phyloP scores from a whole-genome alignment of 2,888 invertebrate genomes.

The Lordiphosa andalusiaca region DNA sequence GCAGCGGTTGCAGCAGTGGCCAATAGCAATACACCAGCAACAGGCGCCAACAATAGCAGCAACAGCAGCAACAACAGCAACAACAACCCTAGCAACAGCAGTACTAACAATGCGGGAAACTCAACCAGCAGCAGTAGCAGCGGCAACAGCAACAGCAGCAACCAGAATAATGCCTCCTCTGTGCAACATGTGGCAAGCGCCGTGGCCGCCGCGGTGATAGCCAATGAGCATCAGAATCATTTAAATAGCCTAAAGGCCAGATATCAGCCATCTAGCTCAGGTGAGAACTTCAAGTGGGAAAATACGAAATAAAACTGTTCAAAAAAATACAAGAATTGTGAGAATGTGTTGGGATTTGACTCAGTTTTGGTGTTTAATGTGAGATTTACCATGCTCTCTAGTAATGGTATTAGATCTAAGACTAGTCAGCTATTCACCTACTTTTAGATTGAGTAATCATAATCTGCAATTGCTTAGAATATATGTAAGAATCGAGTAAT shows the following conservation, averaged over 20 bases:
- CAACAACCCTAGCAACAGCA: conserved; percentile 12
- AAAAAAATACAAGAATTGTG: no score
- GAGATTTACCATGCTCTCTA: no score
- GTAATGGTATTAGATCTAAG: no score
- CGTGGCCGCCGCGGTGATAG: conserved; percentile 74
- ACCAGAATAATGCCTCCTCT: conserved; percentile 36
- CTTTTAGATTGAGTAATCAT: no score
- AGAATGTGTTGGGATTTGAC: no score
- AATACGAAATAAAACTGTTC: no score
- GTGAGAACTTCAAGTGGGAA: conserved; percentile 35
- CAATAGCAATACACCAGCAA: conserved; percentile 21
- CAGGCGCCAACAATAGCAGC: conserved; percentile 23
- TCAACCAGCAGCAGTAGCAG: conserved; percentile 3
- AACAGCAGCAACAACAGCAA: conserved; percentile 10
- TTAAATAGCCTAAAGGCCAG: conserved; percentile 70
- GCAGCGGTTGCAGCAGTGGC: conserved; percentile 27
- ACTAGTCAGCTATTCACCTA: no score
- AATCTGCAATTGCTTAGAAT: no score
- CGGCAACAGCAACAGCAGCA: conserved; percentile 32
- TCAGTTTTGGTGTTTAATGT: no score
- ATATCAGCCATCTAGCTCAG: conserved; percentile 70
- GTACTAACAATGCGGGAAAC: conserved; percentile 3
- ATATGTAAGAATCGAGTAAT: no score
- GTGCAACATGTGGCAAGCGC: conserved; percentile 77
- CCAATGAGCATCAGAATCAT: conserved; percentile 74